Evolutionary conservation across 2,113 vertebrate genomes (phyloP), one percentile per base, ranked within the genome.

Genomic region (Poecile atricapillus): DNA sequence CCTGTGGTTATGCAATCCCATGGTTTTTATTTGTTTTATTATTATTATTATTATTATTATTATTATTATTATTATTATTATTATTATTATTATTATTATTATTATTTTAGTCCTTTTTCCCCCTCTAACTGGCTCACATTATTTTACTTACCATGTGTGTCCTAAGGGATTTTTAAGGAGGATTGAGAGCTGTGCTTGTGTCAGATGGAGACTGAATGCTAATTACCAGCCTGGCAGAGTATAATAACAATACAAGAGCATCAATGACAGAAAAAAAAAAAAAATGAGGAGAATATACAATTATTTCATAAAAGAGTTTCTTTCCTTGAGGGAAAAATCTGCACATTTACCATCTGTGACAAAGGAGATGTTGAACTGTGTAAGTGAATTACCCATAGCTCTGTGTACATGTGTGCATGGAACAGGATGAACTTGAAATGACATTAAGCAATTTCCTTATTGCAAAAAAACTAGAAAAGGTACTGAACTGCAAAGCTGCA

Each of bases 271-370:
- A 46, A 92, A 93, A 87, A 85, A 93, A 97, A 93, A 87, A 85
- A 93, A 97, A 96, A 95, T 52, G 68, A 97, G 81, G 67, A 96
- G 95, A 97, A 97, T 97, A 95, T 97, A 89, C 97, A 97, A 96
- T 98, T 97, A 96, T 97, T 97, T 97, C 96, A 96, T 97, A 96
- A 97, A 97, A 97, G 84, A 70, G 43, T 96, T 98, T 97, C 79
- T 95, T 96, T 96, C 95, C 97, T 97, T 96, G 86, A 93, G 95
- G 96, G 94, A 95, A 91, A 98, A 97, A 97, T 97, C 91, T 95
- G 90, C 89, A 93, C 94, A 94, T 97, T 98, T 97, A 89, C 96
- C 94, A 97, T 97, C 97, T 97, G 95, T 76, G 90, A 95, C 94
- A 97, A 97, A 97, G 90, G 82, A 95, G 90, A 96, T 97, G 91